A percentile compares a stretch with the other conserved stretches of the same genome.
phyloP scores from a whole-genome alignment of 1,140 invertebrate genomes.

The Trichogramma pretiosum region DNA sequence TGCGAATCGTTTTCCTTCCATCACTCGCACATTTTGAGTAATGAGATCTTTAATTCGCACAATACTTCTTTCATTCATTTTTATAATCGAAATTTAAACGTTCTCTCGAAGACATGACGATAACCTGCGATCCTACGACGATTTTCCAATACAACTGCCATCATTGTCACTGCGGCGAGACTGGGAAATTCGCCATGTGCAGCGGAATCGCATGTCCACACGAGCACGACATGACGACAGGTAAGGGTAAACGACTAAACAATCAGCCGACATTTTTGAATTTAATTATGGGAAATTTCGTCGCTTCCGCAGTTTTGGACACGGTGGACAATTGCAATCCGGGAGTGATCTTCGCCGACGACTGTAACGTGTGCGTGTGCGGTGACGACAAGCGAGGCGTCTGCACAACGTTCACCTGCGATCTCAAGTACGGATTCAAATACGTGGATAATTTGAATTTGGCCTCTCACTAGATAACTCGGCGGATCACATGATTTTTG shows the following conservation, averaged over 20 bases:
- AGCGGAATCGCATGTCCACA: conserved; percentile 1
- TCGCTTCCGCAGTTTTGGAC: not conserved
- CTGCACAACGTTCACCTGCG: conserved; percentile 1
- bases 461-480: too few relatives aligned
- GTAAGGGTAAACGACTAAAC: not conserved
- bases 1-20: not conserved
- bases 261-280: not conserved
- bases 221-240: not conserved
- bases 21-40: not conserved
- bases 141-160: conserved; percentile 3
- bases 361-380: conserved; percentile 1
- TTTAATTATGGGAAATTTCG: not conserved
- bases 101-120: not conserved
- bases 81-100: not conserved
- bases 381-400: not conserved
- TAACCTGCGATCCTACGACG: not conserved
- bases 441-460: not conserved
- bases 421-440: not conserved
- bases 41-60: too few relatives aligned
- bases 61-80: too few relatives aligned
- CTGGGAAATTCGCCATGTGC: conserved; percentile 1
- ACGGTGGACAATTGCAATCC: not conserved
- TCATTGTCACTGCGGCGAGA: not conserved
- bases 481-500: conserved; percentile 7
- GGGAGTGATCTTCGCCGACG: conserved; percentile 1